Evolutionary conservation across 2,797 vertebrate species (phyloP).

Genomic region (Enteromius fasciolatus): DNA sequence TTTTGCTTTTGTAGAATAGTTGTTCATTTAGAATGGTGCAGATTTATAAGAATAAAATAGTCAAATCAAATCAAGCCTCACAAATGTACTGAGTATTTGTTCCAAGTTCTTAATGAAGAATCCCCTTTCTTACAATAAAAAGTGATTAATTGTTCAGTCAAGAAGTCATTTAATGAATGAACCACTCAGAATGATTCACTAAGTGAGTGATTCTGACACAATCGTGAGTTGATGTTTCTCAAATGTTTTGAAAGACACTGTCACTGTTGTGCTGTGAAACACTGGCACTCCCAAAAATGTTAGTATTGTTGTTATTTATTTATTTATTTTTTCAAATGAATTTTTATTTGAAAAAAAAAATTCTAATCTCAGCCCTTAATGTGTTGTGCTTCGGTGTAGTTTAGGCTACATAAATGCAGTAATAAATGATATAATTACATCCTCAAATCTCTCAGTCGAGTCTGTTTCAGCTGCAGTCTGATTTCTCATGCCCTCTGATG

Average conservation of each 20-base stretch:
- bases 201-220: not conserved
- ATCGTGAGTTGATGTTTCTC: not conserved
- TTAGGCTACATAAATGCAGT: not conserved
- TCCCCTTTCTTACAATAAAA: not conserved
- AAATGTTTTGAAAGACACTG: not conserved
- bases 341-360: not conserved
- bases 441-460: not conserved
- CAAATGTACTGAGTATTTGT: not conserved
- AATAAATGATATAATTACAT: not conserved
- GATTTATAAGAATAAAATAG: not conserved
- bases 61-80: not conserved
- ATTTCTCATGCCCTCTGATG: constrained; percentile 10
- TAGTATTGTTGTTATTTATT: no score
- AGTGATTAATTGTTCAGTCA: not conserved
- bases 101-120: not conserved
- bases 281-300: not conserved
- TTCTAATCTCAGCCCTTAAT: not conserved
- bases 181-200: not conserved
- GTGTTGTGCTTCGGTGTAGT: not conserved
- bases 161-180: not conserved
- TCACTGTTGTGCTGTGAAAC: not conserved
- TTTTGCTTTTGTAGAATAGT: not conserved
- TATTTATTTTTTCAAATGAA: not conserved
- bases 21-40: not conserved
- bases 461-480: not conserved